Evolutionary conservation across 1,140 invertebrate species (phyloP).

Genomic region (Drosophila sucinea): DNA sequence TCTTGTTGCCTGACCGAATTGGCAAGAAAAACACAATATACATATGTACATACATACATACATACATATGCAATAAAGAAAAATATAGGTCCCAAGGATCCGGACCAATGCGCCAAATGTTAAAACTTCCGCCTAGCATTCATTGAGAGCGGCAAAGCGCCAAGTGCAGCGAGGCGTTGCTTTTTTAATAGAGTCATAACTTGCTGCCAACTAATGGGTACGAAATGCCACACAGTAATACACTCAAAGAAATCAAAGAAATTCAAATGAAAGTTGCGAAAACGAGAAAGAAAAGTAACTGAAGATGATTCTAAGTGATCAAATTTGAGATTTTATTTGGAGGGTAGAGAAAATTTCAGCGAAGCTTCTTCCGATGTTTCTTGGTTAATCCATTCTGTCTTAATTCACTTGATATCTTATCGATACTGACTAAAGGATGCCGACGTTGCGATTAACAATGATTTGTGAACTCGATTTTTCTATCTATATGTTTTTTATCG

Average conservation of each 20-base stretch:
- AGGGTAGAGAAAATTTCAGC: too few species aligned
- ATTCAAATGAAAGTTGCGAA: background rate
- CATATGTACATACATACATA: conserved; percentile 15
- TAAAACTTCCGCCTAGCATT: conserved; percentile 30
- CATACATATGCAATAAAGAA: conserved; percentile 18
- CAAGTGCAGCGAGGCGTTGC: conserved; percentile 74
- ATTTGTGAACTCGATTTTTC: too few species aligned
- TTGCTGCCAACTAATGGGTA: conserved; percentile 74
- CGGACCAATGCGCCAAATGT: conserved; percentile 18
- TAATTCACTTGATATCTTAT: too few species aligned
- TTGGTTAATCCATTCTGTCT: too few species aligned
- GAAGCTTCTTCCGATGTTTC: too few species aligned
- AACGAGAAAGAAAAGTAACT: background rate
- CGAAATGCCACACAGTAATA: conserved; percentile 26
- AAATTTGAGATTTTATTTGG: too few species aligned
- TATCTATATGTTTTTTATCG: too few species aligned
- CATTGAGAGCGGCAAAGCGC: conserved; percentile 32
- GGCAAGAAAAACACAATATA: conserved; percentile 27
- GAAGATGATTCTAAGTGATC: background rate
- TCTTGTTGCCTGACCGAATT: conserved; percentile 28
- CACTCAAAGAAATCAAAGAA: conserved; percentile 12
- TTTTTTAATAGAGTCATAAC: conserved; percentile 80
- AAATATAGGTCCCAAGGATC: conserved; percentile 1
- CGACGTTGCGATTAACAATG: too few species aligned
- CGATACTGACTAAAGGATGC: too few species aligned